phyloP scores from a whole-genome alignment of 2,113 vertebrate species.

The Hydrochoerus hydrochaeris region DNA sequence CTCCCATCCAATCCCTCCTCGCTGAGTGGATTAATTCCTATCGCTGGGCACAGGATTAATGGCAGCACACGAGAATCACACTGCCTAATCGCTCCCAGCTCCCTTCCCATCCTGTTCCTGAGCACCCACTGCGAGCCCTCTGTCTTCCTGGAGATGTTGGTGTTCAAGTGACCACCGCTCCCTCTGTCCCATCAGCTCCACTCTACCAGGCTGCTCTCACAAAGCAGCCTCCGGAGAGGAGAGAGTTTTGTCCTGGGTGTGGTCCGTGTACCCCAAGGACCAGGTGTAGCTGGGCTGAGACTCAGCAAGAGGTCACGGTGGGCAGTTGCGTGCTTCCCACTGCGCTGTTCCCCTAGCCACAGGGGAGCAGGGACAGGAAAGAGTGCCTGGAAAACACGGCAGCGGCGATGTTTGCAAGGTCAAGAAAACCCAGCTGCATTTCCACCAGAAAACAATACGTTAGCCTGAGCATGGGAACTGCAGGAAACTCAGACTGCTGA shows the following conservation, averaged over 20 bases:
- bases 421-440: no score
- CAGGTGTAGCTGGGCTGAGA: neutral
- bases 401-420: neutral
- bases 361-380: neutral
- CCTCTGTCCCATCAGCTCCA: neutral
- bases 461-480: fast-evolving
- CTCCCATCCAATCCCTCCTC: neutral
- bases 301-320: neutral
- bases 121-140: fast-evolving
- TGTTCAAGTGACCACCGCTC: fast-evolving
- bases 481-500: neutral
- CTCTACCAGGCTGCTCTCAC: neutral
- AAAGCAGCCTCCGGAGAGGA: neutral
- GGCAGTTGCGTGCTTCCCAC: neutral
- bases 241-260: fast-evolving
- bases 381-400: fast-evolving
- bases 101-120: neutral
- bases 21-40: fast-evolving
- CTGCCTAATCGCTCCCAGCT: neutral
- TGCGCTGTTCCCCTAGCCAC: neutral
- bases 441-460: fast-evolving
- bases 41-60: neutral
- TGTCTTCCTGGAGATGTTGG: fast-evolving
- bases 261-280: neutral
- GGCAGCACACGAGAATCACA: fast-evolving